Evolutionary conservation across 2,113 vertebrate species (phyloP), one percentile per base, ranked within the genome.

Genomic region (Galbula dea): DNA sequence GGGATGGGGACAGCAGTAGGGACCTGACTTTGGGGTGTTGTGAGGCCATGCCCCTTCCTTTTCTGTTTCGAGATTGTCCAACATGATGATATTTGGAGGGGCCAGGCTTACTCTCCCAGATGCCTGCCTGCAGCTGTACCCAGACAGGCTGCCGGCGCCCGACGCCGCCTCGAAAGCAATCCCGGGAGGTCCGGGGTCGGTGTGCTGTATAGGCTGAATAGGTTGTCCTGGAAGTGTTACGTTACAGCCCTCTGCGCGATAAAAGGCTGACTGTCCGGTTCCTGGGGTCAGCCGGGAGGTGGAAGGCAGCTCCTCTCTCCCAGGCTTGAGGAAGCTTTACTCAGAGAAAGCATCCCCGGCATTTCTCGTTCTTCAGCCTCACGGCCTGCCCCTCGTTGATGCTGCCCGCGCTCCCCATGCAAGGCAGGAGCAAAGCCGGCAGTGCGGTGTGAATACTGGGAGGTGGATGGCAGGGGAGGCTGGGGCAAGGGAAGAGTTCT

Each of bases 261-360:
- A 86, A 86, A 93, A 96, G 94, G 96, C 94, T 89, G 96, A 94
- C 89, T 91, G 96, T 95, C 94, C 91, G 71, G 94, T 96, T 95
- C 96, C 74, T 0, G 32, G 54, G 90, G 93, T 94, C 93, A 96
- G 73, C 76, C 3, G 3, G 32, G 86, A 93, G 94, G 76, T 88
- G 80, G 86, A 72, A 94, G 90, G 58, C 69, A 0, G 71, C 94
- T 95, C 96, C 89, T 96, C 93, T 93, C 78, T 88, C 77, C 66
- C 5, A 0, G 49, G n/a, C 22, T 48, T 39, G 41, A 32, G 36
- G 41, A 78, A 27, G n/a, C 69, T 91, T 69, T 66, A 48, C 4
- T 9, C 21, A 71, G 66, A 34, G 93, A 91, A 96, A 68, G 78
- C 91, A 95, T 95, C 78, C 45, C 57, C 2, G 91, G 93, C 78